Conservation (phyloP, 2,797 vertebrate genomes). For the Octomys mimax region DNA sequence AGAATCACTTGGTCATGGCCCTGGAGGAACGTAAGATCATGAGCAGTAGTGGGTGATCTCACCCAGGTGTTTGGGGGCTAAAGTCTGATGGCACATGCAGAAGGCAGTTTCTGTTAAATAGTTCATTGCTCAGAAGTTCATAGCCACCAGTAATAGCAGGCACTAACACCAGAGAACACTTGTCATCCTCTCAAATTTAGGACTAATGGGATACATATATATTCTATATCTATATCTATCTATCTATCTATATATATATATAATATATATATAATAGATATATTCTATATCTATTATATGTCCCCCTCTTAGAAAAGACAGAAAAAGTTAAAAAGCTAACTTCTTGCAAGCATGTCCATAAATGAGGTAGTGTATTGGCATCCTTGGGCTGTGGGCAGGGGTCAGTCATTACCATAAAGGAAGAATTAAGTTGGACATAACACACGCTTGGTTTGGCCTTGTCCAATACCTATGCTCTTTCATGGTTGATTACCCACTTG, state of each 20-base stretch:
- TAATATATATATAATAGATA: no score
- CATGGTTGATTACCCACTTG: constrained; percentile 40
- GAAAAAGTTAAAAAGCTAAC: neutral
- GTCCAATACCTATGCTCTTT: constrained; percentile 57
- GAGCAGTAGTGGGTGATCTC: constrained; percentile 39
- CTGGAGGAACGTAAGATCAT: constrained; percentile 39
- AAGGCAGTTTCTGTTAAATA: constrained; percentile 38
- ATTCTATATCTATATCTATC: no score
- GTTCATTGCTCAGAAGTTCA: constrained; percentile 35
- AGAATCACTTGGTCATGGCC: constrained; percentile 18
- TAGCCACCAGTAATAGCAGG: constrained; percentile 68
- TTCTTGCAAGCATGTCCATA: constrained; percentile 20
- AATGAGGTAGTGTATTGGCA: constrained; percentile 45
- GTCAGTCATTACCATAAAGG: constrained; percentile 16
- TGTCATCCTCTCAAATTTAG: constrained; percentile 34
- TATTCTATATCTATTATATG: neutral
- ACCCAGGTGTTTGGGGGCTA: constrained; percentile 61
- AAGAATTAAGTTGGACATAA: constrained; percentile 43
- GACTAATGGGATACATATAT: constrained; percentile 22
- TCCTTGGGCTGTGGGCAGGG: neutral
- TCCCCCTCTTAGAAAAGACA: neutral
- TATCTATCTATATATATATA: no score
- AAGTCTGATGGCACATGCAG: constrained; percentile 28
- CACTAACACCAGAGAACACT: constrained; percentile 55
- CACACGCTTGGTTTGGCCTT: constrained; percentile 56